Percentiles rank a stretch among this genome's conserved stretches.
Conservation (phyloP, 1,140 invertebrate genomes). For the Sarcophaga bullata region DNA sequence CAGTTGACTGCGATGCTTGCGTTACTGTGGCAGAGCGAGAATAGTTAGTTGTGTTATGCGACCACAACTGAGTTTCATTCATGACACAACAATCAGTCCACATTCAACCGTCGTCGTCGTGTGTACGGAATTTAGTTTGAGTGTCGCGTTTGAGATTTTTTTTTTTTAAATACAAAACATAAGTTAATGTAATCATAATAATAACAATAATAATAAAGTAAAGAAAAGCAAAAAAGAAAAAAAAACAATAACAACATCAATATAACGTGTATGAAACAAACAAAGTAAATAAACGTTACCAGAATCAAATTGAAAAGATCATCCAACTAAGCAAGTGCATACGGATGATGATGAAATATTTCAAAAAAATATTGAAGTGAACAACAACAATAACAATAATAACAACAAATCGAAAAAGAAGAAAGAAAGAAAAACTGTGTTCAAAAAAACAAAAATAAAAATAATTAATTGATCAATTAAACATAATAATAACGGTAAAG, state of each 20-base stretch:
- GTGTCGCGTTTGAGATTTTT: conserved; percentile 18
- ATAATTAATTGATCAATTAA: not conserved
- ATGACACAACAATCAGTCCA: conserved; percentile 45
- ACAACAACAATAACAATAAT: no score
- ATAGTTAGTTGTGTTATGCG: conserved; percentile 17
- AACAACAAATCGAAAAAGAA: no score
- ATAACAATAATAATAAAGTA: not conserved
- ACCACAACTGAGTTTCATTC: conserved; percentile 46
- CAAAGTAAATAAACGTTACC: no score
- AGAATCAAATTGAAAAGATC: no score
- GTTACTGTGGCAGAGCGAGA: not conserved
- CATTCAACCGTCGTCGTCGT: conserved; percentile 46
- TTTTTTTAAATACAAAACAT: not conserved
- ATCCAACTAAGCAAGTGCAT: no score
- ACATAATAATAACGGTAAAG: not conserved
- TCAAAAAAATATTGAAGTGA: not conserved
- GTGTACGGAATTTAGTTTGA: conserved; percentile 21
- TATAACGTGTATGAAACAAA: no score
- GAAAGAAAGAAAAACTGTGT: not conserved
- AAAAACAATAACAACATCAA: conserved; percentile 30
- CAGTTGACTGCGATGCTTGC: conserved; percentile 8
- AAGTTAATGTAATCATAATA: not conserved
- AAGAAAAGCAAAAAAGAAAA: conserved; percentile 26
- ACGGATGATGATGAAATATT: conserved; percentile 1
- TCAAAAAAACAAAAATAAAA: not conserved